Evolutionary conservation across 2,888 invertebrate species (phyloP).

Genomic region (Thecophora atra): DNA sequence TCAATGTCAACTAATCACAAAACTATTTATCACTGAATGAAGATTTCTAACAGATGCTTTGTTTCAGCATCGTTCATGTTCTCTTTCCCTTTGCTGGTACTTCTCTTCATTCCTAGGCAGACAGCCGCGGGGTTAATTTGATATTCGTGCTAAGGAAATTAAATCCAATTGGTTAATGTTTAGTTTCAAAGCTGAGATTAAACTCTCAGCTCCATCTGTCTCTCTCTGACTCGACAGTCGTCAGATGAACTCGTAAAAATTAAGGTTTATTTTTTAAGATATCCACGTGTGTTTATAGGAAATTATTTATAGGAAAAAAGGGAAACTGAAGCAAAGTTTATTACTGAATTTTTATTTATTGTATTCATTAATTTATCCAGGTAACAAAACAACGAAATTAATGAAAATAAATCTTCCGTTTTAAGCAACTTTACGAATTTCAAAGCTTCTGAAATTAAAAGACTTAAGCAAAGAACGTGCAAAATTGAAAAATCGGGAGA

Average conservation of each 20-base stretch:
- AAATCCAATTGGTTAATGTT: constrained; percentile 33
- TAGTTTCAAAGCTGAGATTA: constrained; percentile 4
- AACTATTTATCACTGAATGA: neutral
- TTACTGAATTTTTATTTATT: no score
- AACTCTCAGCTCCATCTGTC: no score
- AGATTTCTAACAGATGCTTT: constrained; percentile 3
- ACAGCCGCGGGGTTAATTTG: constrained; percentile 16
- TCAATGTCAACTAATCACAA: constrained; percentile 24
- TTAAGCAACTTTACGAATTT: no score
- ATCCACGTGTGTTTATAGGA: no score
- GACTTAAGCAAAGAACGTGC: constrained; percentile 4
- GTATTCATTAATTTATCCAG: no score
- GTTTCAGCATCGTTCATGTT: neutral
- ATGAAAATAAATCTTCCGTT: no score
- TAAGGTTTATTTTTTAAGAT: no score
- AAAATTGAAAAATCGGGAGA: neutral
- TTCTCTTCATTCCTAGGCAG: neutral
- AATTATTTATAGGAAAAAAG: no score
- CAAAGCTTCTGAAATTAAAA: neutral
- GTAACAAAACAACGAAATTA: no score
- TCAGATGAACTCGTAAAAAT: no score
- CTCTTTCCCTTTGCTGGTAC: neutral
- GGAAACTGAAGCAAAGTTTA: no score
- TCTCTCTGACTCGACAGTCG: neutral
- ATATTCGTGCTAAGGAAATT: constrained; percentile 37